These are phyloP conservation scores for Pica pica DNA, from an alignment of 2,113 vertebrate species.

Conservation along the genomic window DNA sequence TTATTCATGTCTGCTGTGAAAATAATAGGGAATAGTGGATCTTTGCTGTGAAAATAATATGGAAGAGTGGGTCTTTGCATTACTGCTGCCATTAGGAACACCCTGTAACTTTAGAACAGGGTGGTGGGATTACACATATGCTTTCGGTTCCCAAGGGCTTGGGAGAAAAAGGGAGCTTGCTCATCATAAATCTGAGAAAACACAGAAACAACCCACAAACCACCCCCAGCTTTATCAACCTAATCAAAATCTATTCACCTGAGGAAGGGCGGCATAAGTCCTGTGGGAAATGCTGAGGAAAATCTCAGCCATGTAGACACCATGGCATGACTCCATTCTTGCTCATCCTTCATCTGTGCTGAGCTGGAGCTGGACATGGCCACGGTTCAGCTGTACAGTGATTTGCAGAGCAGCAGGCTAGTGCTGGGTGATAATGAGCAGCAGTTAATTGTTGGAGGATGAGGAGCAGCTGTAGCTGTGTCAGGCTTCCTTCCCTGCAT, in stretches of 20 bases:
- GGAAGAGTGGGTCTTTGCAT: background rate
- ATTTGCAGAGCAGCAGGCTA: background rate
- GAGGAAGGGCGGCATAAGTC: background rate
- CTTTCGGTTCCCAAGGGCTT: background rate
- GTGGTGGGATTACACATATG: background rate
- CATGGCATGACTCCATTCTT: background rate
- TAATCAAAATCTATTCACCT: background rate
- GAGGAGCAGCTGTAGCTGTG: background rate
- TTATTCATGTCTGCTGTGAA: background rate
- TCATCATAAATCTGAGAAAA: background rate
- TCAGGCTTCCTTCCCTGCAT: background rate
- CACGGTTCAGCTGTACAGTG: background rate
- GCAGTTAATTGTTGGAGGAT: background rate
- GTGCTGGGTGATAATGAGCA: background rate
- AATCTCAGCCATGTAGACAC: background rate
- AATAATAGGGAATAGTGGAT: background rate
- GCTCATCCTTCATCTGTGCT: background rate
- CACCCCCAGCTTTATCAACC: background rate
- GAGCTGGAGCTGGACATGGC: background rate
- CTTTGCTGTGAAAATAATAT: background rate
- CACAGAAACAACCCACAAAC: background rate
- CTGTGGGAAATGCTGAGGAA: background rate
- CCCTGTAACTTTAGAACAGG: background rate
- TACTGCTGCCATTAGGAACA: background rate
- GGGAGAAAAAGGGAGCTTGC: background rate